Evolutionary conservation across 2,888 invertebrate genomes (phyloP).

Genomic region (Agapostemon virescens): DNA sequence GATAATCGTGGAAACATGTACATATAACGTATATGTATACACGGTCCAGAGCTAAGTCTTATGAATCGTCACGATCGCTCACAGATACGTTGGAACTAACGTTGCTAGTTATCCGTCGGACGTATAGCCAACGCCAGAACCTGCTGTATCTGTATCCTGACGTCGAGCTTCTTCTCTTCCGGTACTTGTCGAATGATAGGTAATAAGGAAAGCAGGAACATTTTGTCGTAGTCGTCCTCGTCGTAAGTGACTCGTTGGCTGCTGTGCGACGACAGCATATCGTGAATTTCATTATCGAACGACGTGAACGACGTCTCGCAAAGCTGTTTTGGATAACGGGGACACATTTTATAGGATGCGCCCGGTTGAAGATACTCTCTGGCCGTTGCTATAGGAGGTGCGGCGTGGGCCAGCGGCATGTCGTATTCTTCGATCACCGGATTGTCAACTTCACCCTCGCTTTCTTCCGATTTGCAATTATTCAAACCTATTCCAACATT

Average conservation of each 20-base stretch:
- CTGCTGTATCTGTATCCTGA: conserved; percentile 78
- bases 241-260: conserved; percentile 68
- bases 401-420: conserved; percentile 65
- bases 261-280: conserved; percentile 71
- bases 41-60: not conserved
- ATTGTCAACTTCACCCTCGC: conserved; percentile 71
- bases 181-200: conserved; percentile 76
- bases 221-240: conserved; percentile 78
- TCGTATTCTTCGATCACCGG: conserved; percentile 73
- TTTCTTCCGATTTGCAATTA: conserved; percentile 70
- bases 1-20: not conserved
- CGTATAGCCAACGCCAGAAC: conserved; percentile 69
- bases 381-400: conserved; percentile 55
- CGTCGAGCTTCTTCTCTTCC: conserved; percentile 76
- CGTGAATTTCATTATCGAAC: conserved; percentile 74
- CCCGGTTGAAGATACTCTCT: conserved; percentile 62
- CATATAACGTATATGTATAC: not conserved
- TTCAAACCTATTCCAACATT: conserved; percentile 29
- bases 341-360: conserved; percentile 61
- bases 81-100: not conserved
- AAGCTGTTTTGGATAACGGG: conserved; percentile 71
- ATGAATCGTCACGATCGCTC: not conserved
- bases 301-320: conserved; percentile 73
- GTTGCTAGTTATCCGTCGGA: conserved; percentile 52
- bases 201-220: conserved; percentile 76